phyloP scores from a whole-genome alignment of 2,888 invertebrate species.

The Drosophila vallismaia region DNA sequence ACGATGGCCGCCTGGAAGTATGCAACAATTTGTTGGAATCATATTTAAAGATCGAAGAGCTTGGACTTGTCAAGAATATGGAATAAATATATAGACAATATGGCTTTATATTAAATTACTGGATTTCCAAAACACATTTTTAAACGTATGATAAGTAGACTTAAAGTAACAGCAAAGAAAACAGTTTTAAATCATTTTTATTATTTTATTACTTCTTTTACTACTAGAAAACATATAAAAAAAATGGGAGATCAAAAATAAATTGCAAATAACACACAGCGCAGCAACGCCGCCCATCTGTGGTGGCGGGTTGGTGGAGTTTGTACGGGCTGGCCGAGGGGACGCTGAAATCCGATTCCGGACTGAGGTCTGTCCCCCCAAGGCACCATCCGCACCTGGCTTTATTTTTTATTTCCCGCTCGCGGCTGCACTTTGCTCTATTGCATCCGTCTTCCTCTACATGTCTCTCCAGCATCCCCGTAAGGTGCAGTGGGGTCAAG shows the following conservation, averaged over 20 bases:
- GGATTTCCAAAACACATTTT: too few species aligned
- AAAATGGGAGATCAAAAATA: constrained; percentile 59
- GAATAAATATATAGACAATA: too few species aligned
- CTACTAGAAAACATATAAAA: constrained; percentile 42
- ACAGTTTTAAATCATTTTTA: too few species aligned
- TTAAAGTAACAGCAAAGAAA: too few species aligned
- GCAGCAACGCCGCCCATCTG: constrained; percentile 26
- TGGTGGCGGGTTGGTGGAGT: not conserved
- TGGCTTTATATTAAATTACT: too few species aligned
- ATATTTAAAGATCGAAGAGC: not conserved
- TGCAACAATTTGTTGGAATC: not conserved
- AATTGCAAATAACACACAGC: constrained; percentile 55
- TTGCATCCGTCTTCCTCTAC: not conserved
- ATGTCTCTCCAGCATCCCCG: not conserved
- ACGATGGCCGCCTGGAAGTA: not conserved
- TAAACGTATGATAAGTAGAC: too few species aligned
- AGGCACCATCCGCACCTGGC: not conserved
- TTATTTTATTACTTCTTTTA: constrained; percentile 1
- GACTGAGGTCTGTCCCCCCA: not conserved
- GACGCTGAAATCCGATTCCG: not conserved
- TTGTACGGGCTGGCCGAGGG: not conserved
- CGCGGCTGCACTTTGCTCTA: not conserved
- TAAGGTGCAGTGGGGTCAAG: not conserved
- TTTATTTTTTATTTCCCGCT: not conserved
- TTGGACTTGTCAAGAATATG: too few species aligned